A percentile compares a stretch with the other conserved stretches of the same genome.
phyloP scores from a whole-genome alignment of 2,797 vertebrate species.

The Cryptoblepharus egeriae region DNA sequence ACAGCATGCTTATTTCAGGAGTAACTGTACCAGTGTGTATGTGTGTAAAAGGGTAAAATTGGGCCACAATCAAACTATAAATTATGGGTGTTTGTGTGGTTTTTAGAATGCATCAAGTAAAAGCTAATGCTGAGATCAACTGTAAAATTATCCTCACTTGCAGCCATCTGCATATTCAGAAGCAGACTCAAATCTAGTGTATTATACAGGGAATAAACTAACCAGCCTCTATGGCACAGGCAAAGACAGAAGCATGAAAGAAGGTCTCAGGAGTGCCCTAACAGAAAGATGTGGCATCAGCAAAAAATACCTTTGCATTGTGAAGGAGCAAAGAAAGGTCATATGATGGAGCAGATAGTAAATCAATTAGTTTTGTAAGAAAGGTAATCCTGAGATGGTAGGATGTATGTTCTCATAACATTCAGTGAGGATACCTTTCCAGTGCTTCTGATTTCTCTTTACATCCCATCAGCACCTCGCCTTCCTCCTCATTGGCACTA shows the following conservation, averaged over 20 bases:
- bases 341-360: neutral
- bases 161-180: neutral
- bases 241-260: neutral
- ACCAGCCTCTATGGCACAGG: no score
- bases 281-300: neutral
- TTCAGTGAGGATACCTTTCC: no score
- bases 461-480: no score
- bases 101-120: neutral
- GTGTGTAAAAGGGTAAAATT: no score
- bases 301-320: neutral
- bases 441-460: no score
- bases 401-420: neutral
- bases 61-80: no score
- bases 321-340: neutral
- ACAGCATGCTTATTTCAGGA: no score
- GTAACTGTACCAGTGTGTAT: no score
- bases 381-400: neutral
- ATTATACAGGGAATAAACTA: neutral
- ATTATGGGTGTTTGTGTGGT: no score
- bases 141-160: neutral
- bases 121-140: neutral
- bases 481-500: no score
- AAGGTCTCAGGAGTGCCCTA: neutral
- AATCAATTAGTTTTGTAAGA: no score
- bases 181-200: neutral